phyloP scores from a whole-genome alignment of 37 sponge, comb jelly and placozoan genomes.

The Cliona cf. orientalis region DNA sequence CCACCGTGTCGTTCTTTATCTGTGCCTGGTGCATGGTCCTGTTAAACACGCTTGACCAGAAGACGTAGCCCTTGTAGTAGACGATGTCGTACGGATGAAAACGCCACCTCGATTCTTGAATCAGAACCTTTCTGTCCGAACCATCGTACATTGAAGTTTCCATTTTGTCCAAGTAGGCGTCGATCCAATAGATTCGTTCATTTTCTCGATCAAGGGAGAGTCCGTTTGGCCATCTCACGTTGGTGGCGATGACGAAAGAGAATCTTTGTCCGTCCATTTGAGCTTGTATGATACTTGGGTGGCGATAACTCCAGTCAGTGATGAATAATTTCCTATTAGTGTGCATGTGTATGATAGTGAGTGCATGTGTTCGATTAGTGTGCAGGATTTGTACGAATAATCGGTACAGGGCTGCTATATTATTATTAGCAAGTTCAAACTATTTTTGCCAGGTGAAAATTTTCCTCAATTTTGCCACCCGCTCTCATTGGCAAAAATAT shows the following conservation, averaged over 20 bases:
- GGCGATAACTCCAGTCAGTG: slow-evolving; percentile 67
- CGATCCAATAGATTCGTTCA: slow-evolving; percentile 61
- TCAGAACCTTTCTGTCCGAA: not conserved
- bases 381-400: not conserved
- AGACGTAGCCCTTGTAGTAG: not conserved
- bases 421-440: not conserved
- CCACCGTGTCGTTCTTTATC: not conserved
- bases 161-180: slow-evolving; percentile 12
- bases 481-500: too few species aligned
- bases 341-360: slow-evolving; percentile 7
- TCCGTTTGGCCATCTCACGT: slow-evolving; percentile 54
- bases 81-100: slow-evolving; percentile 38
- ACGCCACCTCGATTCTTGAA: not conserved
- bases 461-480: too few species aligned
- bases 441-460: not conserved
- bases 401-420: not conserved
- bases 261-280: slow-evolving; percentile 48
- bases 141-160: not conserved
- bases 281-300: slow-evolving; percentile 42
- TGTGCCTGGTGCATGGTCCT: not conserved
- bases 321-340: slow-evolving; percentile 26
- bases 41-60: slow-evolving; percentile 1
- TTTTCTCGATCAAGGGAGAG: slow-evolving; percentile 35
- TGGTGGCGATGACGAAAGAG: not conserved
- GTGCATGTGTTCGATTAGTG: not conserved